Conservation (phyloP, 1,140 invertebrate species). For the Drosophila pandora region DNA sequence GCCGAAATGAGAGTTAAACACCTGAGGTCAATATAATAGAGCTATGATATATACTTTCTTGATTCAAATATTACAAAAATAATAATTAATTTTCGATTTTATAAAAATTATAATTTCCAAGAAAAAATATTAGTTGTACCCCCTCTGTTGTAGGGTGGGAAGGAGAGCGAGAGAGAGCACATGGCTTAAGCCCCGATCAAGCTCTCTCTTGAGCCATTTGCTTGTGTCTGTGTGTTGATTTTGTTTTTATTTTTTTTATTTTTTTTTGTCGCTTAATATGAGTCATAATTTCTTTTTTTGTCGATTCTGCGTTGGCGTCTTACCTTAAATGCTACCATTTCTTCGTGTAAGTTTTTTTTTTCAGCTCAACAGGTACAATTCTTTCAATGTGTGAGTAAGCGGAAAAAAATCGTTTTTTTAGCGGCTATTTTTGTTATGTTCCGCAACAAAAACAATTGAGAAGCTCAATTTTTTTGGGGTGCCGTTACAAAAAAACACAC, state of each 20-base stretch:
- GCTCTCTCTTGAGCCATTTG: constrained; percentile 15
- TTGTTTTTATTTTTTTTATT: constrained; percentile 39
- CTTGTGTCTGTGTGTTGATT: constrained; percentile 52
- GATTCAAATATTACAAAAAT: neutral
- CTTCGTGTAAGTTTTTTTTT: constrained; percentile 67
- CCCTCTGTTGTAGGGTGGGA: neutral
- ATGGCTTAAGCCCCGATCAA: constrained; percentile 51
- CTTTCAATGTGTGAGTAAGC: constrained; percentile 29
- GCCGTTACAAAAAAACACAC: constrained; percentile 46
- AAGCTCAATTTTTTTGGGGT: constrained; percentile 39
- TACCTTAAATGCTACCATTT: constrained; percentile 42
- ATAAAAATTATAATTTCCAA: neutral
- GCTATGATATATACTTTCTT: neutral
- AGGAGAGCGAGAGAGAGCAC: constrained; percentile 30
- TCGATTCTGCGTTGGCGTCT: constrained; percentile 27
- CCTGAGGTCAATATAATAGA: constrained; percentile 1
- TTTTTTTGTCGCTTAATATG: constrained; percentile 36
- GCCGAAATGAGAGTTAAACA: constrained; percentile 29
- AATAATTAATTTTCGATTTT: too few relatives aligned
- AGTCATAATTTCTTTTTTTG: constrained; percentile 68
- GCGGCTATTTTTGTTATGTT: constrained; percentile 56
- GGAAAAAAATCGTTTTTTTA: constrained; percentile 24
- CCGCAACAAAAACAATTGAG: neutral
- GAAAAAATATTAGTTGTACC: neutral
- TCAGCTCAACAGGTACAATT: constrained; percentile 76